Evolutionary conservation across 2,888 invertebrate species (phyloP).

Genomic region (Drosophila prostipennis): DNA sequence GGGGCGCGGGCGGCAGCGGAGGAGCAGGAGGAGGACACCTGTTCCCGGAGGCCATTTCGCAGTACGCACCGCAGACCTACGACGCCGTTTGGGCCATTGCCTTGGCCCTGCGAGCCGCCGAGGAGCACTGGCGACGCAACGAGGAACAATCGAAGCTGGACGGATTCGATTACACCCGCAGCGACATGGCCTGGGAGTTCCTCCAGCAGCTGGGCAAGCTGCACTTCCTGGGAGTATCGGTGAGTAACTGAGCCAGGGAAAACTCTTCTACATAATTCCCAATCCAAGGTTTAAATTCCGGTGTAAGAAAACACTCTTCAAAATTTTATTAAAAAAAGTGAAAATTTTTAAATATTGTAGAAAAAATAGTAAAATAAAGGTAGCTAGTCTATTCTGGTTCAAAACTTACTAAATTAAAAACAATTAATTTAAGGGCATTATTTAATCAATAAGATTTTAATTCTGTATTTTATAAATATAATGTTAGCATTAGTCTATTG

Average conservation of each 20-base stretch:
- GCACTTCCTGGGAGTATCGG: constrained; percentile 94
- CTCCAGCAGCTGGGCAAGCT: constrained; percentile 89
- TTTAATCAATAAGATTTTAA: too few relatives aligned
- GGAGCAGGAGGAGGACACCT: constrained; percentile 39
- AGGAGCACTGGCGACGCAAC: constrained; percentile 86
- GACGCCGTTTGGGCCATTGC: constrained; percentile 97
- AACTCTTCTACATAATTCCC: not conserved
- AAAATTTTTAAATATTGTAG: too few relatives aligned
- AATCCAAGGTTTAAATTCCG: not conserved
- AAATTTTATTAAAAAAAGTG: too few relatives aligned
- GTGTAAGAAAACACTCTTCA: too few relatives aligned
- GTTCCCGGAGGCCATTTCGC: constrained; percentile 84
- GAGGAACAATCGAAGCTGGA: constrained; percentile 84
- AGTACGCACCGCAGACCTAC: constrained; percentile 92
- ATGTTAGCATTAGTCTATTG: too few relatives aligned
- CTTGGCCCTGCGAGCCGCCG: constrained; percentile 88
- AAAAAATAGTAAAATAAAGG: too few relatives aligned
- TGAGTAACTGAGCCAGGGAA: constrained; percentile 85
- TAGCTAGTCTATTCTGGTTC: too few relatives aligned
- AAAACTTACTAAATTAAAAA: too few relatives aligned
- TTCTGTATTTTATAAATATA: too few relatives aligned
- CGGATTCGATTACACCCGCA: constrained; percentile 90
- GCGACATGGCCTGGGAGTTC: constrained; percentile 90
- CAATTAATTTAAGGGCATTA: too few relatives aligned
- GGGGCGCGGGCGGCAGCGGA: constrained; percentile 44